Conservation (phyloP, 1,140 invertebrate genomes). For the Sinonovacula constricta region DNA sequence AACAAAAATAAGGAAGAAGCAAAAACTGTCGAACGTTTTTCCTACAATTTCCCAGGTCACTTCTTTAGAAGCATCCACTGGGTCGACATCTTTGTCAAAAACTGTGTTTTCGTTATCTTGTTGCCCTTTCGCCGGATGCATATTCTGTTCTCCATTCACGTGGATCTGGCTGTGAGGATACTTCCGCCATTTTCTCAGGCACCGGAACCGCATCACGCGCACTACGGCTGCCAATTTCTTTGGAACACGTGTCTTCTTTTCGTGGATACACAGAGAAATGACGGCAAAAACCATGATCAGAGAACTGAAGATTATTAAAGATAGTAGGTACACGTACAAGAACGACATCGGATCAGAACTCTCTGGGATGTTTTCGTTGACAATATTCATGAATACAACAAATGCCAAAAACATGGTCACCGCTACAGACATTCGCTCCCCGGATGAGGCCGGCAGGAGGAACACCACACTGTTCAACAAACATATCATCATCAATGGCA, state of each 20-base stretch:
- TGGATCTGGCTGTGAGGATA: no score
- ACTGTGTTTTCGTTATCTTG: no score
- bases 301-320: conserved; percentile 22
- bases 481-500: conserved; percentile 82
- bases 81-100: no score
- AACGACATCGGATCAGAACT: conserved; percentile 79
- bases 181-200: no score
- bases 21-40: no score
- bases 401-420: conserved; percentile 82
- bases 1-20: no score
- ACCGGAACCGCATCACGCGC: no score
- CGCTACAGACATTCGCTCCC: conserved; percentile 81
- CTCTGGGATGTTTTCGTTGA: conserved; percentile 81
- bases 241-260: conserved; percentile 4
- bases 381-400: conserved; percentile 81
- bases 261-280: conserved; percentile 17
- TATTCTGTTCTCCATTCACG: no score
- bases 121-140: no score
- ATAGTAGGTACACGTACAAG: conserved; percentile 62
- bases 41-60: no score
- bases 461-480: conserved; percentile 81
- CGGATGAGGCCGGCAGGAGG: conserved; percentile 81
- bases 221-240: no score
- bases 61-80: no score
- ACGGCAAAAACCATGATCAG: conserved; percentile 12